Conservation (phyloP, 2,797 vertebrate species). For the Craterocephalus amniculus region DNA sequence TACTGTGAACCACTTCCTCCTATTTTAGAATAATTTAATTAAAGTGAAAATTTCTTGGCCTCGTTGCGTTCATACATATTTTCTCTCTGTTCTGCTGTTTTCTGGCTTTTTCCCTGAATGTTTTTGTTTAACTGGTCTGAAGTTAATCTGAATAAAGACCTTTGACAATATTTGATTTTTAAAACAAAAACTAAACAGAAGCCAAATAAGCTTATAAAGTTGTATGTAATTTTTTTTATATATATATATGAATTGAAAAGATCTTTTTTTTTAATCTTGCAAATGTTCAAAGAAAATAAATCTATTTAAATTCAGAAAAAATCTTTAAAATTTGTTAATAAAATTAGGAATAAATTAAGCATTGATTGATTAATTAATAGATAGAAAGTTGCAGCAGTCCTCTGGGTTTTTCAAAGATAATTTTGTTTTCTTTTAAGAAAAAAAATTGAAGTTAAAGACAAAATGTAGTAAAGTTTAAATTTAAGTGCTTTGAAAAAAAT, state of each 20-base stretch:
- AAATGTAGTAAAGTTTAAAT: conserved; percentile 9
- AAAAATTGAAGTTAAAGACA: not conserved
- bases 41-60: not conserved
- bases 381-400: not conserved
- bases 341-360: too few species aligned
- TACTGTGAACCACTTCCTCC: too few species aligned
- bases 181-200: too few species aligned
- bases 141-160: not conserved
- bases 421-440: not conserved
- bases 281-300: not conserved
- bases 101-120: not conserved
- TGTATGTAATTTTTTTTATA: too few species aligned
- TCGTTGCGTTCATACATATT: not conserved
- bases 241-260: too few species aligned
- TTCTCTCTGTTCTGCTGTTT: not conserved
- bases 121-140: not conserved
- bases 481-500: not conserved
- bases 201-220: too few species aligned
- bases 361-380: too few species aligned
- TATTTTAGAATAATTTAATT: not conserved
- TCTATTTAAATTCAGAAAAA: not conserved
- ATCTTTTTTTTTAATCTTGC: too few species aligned
- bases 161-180: too few species aligned
- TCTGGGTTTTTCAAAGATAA: conserved; percentile 29
- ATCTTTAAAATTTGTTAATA: not conserved